Percentiles rank a stretch among this genome's conserved stretches.
These are phyloP conservation scores for Peromyscus maniculatus DNA, from an alignment of 2,113 vertebrate genomes.

Conservation along the genomic window DNA sequence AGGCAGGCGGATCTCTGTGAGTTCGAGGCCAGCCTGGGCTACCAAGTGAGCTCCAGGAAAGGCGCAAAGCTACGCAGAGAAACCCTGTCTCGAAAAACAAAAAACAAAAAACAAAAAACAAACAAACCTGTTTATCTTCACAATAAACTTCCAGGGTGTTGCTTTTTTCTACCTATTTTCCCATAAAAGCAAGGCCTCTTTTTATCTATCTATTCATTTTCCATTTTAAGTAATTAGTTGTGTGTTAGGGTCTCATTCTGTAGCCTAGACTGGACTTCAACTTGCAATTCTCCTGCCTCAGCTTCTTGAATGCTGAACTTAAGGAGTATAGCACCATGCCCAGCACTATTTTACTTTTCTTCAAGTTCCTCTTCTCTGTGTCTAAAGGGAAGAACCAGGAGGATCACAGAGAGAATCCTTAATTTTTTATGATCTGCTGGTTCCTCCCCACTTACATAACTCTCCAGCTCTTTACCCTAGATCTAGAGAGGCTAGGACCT, in stretches of 20 bases:
- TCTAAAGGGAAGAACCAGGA: not conserved
- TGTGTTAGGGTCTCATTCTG: not conserved
- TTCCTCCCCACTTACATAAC: not conserved
- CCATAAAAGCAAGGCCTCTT: not conserved
- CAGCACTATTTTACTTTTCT: not conserved
- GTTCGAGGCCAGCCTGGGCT: no score
- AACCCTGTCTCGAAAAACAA: no score
- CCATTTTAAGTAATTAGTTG: not conserved
- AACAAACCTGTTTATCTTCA: constrained; percentile 21
- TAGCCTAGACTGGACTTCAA: not conserved
- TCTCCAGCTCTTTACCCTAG: not conserved
- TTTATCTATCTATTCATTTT: not conserved
- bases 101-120: no score
- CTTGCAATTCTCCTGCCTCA: not conserved
- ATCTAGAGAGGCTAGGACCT: not conserved
- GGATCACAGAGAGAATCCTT: not conserved
- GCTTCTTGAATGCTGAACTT: not conserved
- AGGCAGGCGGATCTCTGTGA: no score
- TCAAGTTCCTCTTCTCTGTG: not conserved
- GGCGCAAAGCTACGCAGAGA: no score
- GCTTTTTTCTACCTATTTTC: not conserved
- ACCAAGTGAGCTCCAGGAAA: no score
- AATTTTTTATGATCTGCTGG: not conserved
- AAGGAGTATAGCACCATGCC: not conserved
- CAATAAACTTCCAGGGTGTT: not conserved